Conservation (phyloP, 2,888 invertebrate species). For the Pecten maximus region DNA sequence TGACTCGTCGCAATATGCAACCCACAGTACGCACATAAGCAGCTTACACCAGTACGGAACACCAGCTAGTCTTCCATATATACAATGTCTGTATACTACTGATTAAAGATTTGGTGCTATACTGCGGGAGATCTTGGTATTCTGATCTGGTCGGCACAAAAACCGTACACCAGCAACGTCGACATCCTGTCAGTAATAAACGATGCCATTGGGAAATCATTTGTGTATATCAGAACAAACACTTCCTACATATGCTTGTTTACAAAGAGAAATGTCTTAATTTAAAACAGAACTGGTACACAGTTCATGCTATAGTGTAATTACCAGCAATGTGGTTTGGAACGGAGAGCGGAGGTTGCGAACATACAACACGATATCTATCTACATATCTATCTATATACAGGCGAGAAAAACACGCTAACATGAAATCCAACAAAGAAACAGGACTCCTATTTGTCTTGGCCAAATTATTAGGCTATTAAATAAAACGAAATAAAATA, state of each 20-base stretch:
- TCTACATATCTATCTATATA: background rate
- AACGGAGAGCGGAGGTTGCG: background rate
- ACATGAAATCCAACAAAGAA: background rate
- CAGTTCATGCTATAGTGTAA: background rate
- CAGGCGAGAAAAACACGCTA: background rate
- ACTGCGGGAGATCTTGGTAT: background rate
- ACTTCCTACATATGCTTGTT: background rate
- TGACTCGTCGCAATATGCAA: constrained; percentile 32
- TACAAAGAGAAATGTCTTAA: constrained; percentile 10
- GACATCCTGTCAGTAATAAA: background rate
- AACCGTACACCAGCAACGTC: background rate
- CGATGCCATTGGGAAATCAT: background rate
- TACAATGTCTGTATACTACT: background rate
- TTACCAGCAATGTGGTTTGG: background rate
- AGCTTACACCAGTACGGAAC: background rate
- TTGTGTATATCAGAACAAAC: background rate
- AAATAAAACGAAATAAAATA: background rate
- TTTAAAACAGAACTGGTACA: background rate
- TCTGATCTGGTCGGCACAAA: background rate
- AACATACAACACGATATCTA: background rate
- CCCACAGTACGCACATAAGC: background rate
- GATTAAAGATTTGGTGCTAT: background rate
- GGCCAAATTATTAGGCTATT: background rate
- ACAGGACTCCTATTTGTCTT: background rate
- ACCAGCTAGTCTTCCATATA: background rate